Evolutionary conservation across 2,797 vertebrate species (phyloP), one percentile per base, ranked within the genome.

Genomic region (Acanthurus lineatus): DNA sequence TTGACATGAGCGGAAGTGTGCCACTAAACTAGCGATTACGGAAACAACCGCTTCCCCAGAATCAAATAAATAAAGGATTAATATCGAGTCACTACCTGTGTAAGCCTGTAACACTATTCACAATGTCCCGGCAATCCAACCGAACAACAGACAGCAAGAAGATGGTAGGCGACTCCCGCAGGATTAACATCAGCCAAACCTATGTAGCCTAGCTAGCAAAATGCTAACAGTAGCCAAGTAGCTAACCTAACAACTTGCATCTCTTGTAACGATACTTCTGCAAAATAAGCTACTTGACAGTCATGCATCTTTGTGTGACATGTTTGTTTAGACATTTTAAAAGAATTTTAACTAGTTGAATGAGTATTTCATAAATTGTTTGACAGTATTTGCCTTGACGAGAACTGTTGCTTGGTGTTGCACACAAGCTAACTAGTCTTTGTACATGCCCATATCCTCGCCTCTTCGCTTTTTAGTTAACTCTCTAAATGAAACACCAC

Each of bases 131-230:
- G 87, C 97, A 97, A 84, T 95, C 96, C 76, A 97, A 96, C 92
- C 95, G 97, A 90, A 94, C 97, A 75, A 95, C 97, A 68, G 98
- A 99, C 94, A 98, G 93, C 96, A 99, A 99, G 93, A 99, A 98
- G 92, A 99, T 99, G 98, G 98, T 98, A 96, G 95, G 92, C 49
- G 53, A 70, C 68, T 61, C 32, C 48, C 22, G 16, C 35, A 16
- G 69, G 47, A 71, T 82, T 70, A 81, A 81, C 28, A 17, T n/a
- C n/a, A 60, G 38, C 3, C 61, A 40, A 38, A 67, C 38, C 15
- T 25, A 62, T 75, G 61, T 67, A 88, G 77, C 58, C 7, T 65
- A 83, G 82, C 71, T 80, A 69, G 76, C 73, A 54, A 6, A 4
- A 82, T 77, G 88, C 79, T 91, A 89, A 77, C 58, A 2, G 5